Percentiles rank a stretch among this genome's conserved stretches.
Evolutionary conservation across 2,113 vertebrate species (phyloP).

Genomic region (Lates calcarifer): DNA sequence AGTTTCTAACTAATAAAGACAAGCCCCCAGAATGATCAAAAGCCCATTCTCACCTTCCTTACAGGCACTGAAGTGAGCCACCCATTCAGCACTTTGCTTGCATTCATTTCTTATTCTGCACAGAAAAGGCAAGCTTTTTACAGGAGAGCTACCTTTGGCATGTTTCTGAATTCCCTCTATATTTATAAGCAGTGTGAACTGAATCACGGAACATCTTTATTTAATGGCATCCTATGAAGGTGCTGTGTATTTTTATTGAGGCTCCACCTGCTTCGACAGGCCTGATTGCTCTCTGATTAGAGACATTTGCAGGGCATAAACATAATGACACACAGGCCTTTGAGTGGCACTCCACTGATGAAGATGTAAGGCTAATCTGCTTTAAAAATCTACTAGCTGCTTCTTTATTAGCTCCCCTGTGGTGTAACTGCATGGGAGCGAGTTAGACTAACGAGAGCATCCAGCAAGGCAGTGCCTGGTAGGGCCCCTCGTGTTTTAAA

Average conservation of each 20-base stretch:
- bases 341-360: constrained; percentile 14
- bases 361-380: constrained; percentile 27
- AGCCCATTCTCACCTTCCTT: constrained; percentile 60
- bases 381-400: constrained; percentile 45
- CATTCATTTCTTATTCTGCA: constrained; percentile 58
- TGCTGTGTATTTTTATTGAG: constrained; percentile 39
- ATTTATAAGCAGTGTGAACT: constrained; percentile 21
- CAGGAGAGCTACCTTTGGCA: constrained; percentile 28
- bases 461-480: constrained; percentile 58
- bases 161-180: constrained; percentile 20
- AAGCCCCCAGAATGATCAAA: constrained; percentile 61
- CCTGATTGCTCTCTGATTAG: constrained; percentile 57
- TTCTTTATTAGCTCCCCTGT: constrained; percentile 60
- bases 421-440: constrained; percentile 46
- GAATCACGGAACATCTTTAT: constrained; percentile 57
- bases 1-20: constrained; percentile 10
- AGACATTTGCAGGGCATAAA: constrained; percentile 62
- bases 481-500: constrained; percentile 41
- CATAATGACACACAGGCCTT: constrained; percentile 51
- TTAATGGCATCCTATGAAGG: constrained; percentile 13
- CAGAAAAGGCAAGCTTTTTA: constrained; percentile 30
- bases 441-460: constrained; percentile 34
- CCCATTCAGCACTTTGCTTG: constrained; percentile 39
- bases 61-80: constrained; percentile 56
- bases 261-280: constrained; percentile 29